Conservation (phyloP, 2,888 invertebrate genomes). For the Harpagoxenus sublaevis region DNA sequence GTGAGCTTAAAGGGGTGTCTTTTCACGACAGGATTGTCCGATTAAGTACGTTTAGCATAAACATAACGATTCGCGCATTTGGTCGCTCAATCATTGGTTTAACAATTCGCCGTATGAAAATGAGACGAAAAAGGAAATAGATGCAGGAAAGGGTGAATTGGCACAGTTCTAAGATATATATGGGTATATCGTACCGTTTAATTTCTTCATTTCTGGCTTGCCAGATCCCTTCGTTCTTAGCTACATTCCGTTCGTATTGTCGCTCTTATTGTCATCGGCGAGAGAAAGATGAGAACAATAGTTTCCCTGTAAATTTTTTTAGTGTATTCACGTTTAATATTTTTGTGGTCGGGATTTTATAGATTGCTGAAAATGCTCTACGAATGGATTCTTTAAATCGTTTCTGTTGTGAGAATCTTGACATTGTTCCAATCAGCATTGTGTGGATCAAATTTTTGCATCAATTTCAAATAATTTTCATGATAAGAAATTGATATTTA, state of each 20-base stretch:
- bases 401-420: not conserved
- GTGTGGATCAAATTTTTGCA: not conserved
- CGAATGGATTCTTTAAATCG: not conserved
- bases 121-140: not conserved
- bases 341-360: not conserved
- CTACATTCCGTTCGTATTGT: not conserved
- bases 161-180: not conserved
- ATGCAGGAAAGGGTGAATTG: not conserved
- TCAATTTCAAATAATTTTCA: not conserved
- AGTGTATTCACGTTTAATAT: not conserved
- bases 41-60: slow-evolving; percentile 36
- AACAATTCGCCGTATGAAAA: not conserved
- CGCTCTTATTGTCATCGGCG: not conserved
- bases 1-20: slow-evolving; percentile 20
- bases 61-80: not conserved
- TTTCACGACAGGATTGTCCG: not conserved
- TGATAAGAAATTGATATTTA: not conserved
- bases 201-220: slow-evolving; percentile 1
- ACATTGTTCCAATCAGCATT: not conserved
- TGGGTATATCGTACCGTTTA: not conserved
- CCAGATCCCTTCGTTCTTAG: not conserved
- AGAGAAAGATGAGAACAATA: slow-evolving; percentile 24
- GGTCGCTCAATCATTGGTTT: not conserved
- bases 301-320: not conserved
- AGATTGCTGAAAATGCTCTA: not conserved